Base-by-base conservation (phyloP, 2,113 vertebrate genomes). In the Brevimyrus niger region DNA sequence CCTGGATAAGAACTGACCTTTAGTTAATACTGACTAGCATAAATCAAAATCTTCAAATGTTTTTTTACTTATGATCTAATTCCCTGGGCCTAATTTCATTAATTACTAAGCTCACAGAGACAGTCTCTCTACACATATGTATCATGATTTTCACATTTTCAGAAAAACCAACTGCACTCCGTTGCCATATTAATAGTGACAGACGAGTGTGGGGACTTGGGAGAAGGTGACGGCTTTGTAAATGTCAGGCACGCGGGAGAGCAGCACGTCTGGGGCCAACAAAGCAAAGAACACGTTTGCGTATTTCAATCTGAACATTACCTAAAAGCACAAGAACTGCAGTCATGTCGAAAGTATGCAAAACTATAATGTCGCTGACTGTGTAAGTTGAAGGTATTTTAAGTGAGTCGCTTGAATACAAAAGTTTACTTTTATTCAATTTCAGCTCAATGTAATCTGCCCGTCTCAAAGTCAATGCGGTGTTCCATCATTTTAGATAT, bases 401-500 rank as follows among this genome's bases (percentile, higher is more conserved):
- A 55, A 87, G 48, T 15, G 5, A 10, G 50, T 35, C 13, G 21
- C 27, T 38, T 42, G 17, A 35, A 58, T 38, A 87, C 38, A 51
- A 23, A 58, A 53, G 47, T 51, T 87, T 35, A 35, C 48, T 53
- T 53, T 53, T 53, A 50, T 87, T 11, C 27, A 38, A 17, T 88
- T 88, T 44, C 46, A 51, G 3, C 61, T 27, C 17, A 58, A 27
- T 55, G 44, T 61, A 87, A 61, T 80, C 3, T 87, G 85, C 86
- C 80, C 42, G 87, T 86, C 80, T 88, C 58, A 44, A 44, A 82
- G 82, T 76, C 73, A 80, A 55, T 90, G 89, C 90, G 89, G 92
- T 90, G 91, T 92, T 92, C 92, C 89, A 91, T 47, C n/a, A 35
- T 92, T 91, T 88, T 51, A 94, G 92, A 95, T 93, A 92, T 93